These are phyloP conservation scores for Tringa solitaria DNA, from an alignment of 2,113 vertebrate species.

Conservation along the genomic window DNA sequence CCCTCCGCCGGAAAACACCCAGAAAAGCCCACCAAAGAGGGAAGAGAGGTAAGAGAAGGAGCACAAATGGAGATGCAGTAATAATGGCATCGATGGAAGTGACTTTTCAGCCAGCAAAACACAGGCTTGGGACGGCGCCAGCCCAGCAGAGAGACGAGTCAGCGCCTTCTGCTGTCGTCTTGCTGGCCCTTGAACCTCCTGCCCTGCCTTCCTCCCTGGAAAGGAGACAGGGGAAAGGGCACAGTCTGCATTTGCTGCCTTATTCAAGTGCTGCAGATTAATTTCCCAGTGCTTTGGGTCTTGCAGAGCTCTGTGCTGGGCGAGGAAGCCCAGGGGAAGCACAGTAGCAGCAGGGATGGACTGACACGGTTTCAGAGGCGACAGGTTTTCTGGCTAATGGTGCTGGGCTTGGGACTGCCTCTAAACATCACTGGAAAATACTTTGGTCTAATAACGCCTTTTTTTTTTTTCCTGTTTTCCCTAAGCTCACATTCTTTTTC, in stretches of 20 bases:
- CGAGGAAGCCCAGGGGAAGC: not conserved
- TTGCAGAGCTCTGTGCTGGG: not conserved
- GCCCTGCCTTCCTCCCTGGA: not conserved
- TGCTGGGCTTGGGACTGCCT: not conserved
- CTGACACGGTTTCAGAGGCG: not conserved
- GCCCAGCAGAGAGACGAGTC: not conserved
- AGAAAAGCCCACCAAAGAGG: not conserved
- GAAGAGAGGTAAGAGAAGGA: not conserved
- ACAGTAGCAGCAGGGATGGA: not conserved
- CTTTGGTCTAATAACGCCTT: not conserved
- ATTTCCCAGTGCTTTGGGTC: not conserved
- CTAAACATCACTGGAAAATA: not conserved
- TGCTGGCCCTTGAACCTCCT: not conserved
- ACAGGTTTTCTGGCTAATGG: not conserved
- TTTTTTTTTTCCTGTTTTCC: not conserved
- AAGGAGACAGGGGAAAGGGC: not conserved
- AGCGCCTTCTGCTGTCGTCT: not conserved
- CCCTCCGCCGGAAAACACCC: not conserved
- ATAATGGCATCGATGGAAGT: not conserved
- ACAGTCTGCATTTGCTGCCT: not conserved
- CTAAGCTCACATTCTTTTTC: constrained; percentile 1
- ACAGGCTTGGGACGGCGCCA: not conserved
- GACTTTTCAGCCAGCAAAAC: not conserved
- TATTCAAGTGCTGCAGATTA: not conserved
- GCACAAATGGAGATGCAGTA: not conserved